Conservation (phyloP, 2,888 invertebrate species). For the Diaperis boleti region DNA sequence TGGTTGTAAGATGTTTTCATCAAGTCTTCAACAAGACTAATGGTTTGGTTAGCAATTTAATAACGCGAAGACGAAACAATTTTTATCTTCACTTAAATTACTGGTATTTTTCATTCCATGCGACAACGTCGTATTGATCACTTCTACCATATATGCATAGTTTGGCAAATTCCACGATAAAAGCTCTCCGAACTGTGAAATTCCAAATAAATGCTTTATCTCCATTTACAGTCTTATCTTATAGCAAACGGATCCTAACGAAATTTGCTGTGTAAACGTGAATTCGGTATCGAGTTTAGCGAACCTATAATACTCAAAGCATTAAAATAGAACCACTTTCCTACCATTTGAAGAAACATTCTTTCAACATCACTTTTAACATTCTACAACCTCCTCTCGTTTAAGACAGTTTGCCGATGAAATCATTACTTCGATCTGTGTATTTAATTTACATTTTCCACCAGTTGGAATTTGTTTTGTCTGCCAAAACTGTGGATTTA, state of each 20-base stretch:
- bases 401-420: no score
- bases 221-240: conserved; percentile 4
- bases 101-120: not conserved
- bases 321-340: no score
- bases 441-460: not conserved
- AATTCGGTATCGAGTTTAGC: not conserved
- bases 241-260: not conserved
- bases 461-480: not conserved
- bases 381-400: no score
- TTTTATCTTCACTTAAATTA: no score
- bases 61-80: no score
- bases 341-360: no score
- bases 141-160: conserved; percentile 14
- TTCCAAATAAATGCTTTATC: conserved; percentile 26
- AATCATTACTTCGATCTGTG: not conserved
- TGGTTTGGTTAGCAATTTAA: no score
- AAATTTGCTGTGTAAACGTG: not conserved
- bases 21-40: no score
- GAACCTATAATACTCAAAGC: not conserved
- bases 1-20: no score
- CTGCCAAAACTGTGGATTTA: not conserved
- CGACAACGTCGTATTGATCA: conserved; percentile 6
- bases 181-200: conserved; percentile 5
- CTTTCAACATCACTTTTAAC: no score
- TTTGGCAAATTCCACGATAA: conserved; percentile 13